phyloP scores from a whole-genome alignment of 1,140 invertebrate species.

The Pogonus chalceus region DNA sequence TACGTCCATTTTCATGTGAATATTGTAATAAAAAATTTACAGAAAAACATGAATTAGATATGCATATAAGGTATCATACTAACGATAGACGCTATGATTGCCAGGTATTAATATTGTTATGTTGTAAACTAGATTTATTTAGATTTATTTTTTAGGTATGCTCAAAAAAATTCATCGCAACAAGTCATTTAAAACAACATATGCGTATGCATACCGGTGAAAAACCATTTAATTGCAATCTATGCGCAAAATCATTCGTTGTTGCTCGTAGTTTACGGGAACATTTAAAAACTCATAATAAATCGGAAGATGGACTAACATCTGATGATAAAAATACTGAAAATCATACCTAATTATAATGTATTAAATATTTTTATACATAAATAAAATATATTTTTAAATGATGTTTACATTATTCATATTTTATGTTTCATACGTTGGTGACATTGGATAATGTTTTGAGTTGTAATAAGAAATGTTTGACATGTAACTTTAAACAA shows the following conservation, averaged over 20 bases:
- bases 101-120: background rate
- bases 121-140: background rate
- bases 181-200: background rate
- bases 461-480: no score
- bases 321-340: no score
- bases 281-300: background rate
- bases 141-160: background rate
- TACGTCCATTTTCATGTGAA: constrained; percentile 23
- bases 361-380: no score
- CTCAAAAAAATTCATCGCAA: background rate
- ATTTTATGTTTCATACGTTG: no score
- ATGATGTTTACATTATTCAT: no score
- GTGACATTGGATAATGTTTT: no score
- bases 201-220: constrained; percentile 1
- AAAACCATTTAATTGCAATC: background rate
- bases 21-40: constrained; percentile 6
- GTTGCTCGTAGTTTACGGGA: background rate
- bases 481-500: no score
- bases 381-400: no score
- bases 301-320: background rate
- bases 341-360: no score
- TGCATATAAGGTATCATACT: background rate
- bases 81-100: background rate
- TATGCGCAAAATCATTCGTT: background rate
- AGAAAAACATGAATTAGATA: background rate